These are phyloP conservation scores for Uropsilus gracilis DNA, from an alignment of 2,113 vertebrate species.

Conservation along the genomic window DNA sequence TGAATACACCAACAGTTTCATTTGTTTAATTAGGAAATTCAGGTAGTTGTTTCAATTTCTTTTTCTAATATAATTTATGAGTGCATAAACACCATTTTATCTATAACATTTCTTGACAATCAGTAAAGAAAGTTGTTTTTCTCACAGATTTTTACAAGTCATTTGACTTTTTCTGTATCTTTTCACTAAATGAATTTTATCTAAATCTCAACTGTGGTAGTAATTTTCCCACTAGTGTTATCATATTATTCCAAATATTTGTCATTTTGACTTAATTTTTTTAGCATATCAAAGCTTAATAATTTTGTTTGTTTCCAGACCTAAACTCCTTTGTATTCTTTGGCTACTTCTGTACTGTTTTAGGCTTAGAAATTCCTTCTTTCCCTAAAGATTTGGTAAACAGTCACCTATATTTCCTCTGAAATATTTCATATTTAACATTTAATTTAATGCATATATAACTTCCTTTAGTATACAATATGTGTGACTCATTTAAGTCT, in stretches of 20 bases:
- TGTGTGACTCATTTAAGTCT: conserved; percentile 7
- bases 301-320: not conserved
- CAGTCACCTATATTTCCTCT: conserved; percentile 8
- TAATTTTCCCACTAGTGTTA: not conserved
- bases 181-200: not conserved
- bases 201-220: not conserved
- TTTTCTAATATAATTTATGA: not conserved
- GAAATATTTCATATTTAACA: conserved; percentile 14
- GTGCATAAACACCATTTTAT: conserved; percentile 19
- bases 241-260: not conserved
- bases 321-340: not conserved
- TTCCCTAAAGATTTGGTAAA: not conserved
- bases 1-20: too few relatives aligned
- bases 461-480: not conserved
- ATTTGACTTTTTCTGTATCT: conserved; percentile 37
- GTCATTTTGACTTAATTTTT: not conserved
- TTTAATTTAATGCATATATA: conserved; percentile 15
- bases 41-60: too few relatives aligned
- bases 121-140: conserved; percentile 2
- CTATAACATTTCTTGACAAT: conserved; percentile 6
- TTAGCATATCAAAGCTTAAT: conserved; percentile 2
- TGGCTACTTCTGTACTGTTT: not conserved
- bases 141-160: not conserved
- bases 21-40: too few relatives aligned
- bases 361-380: conserved; percentile 1